Base-by-base conservation (phyloP, 1,140 invertebrate species). In the Ceratitis capitata region DNA sequence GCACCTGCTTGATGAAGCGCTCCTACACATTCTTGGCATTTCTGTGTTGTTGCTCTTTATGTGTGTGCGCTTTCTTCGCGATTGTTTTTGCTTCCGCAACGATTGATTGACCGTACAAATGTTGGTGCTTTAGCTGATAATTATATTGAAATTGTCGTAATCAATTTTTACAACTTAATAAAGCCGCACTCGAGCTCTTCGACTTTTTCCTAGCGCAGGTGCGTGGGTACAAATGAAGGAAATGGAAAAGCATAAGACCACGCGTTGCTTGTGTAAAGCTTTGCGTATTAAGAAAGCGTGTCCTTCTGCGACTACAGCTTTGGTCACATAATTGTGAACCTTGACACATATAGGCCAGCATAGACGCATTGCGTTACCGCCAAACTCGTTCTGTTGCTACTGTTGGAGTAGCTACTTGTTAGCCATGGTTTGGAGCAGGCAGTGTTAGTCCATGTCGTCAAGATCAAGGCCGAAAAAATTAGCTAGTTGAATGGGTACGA, bases 131-230 rank as follows among this genome's bases (percentile, higher is more conserved):
- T 29, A 78, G 69, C 69, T 78, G 69, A 78, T 78, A 78, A 78
- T 78, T 78, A 47, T 78, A 78, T 45, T 78, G 39, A 78, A 78
- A 78, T 47, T 78, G 69, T 78, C 19, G 69, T 78, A 78, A 78
- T 78, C 69, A 78, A 78, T 78, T 78, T 78, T 78, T 78, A 78
- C 69, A 78, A 78, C 69, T 78, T 35, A 78, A 78, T 78, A 78
- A 78, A 78, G 39, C 26, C 19, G 19, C 35, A 42, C 26, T 45
- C 19, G 69, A 12, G 45, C n/a, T n/a, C n/a, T n/a, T n/a, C n/a
- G n/a, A n/a, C n/a, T n/a, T n/a, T n/a, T n/a, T n/a, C n/a, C n/a
- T n/a, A n/a, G n/a, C n/a, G n/a, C n/a, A n/a, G n/a, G n/a, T n/a
- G n/a, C n/a, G n/a, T n/a, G n/a, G n/a, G 16, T 51, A 19, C 1